phyloP scores from a whole-genome alignment of 2,797 vertebrate species.

The Catamblyrhynchus diadema region DNA sequence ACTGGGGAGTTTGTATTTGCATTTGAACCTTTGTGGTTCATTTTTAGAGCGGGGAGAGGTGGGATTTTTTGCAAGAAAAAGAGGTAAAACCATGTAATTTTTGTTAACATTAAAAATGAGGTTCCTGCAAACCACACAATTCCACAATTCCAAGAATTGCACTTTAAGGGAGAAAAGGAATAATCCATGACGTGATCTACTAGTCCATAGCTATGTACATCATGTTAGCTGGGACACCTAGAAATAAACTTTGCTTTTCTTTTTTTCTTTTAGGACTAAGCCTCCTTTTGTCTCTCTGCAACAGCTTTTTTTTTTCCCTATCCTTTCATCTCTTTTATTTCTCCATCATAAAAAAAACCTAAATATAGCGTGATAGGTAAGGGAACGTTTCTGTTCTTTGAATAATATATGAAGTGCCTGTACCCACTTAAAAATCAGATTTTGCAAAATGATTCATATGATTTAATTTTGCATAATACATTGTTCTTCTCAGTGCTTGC shows the following conservation, averaged over 20 bases:
- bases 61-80: not conserved
- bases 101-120: not conserved
- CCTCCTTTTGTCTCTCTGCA: not conserved
- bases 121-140: not conserved
- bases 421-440: conserved; percentile 53
- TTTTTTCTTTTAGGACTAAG: not conserved
- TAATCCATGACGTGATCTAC: not conserved
- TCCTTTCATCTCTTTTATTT: conserved; percentile 21
- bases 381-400: not conserved
- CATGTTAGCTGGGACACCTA: not conserved
- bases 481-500: conserved; percentile 27
- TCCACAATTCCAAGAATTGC: not conserved
- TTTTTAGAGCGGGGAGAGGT: not conserved
- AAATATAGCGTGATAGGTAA: conserved; percentile 40
- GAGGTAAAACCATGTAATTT: not conserved
- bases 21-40: not conserved
- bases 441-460: conserved; percentile 42
- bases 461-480: conserved; percentile 48
- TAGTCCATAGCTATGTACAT: not conserved
- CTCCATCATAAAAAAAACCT: not conserved
- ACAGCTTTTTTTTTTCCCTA: not conserved
- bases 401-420: conserved; percentile 33
- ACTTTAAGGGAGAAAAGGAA: not conserved
- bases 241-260: not conserved
- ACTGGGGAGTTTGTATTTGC: not conserved